Percentiles rank a stretch among this genome's conserved stretches.
Conservation (phyloP, 2,888 invertebrate genomes). For the Zelleria hepariella region DNA sequence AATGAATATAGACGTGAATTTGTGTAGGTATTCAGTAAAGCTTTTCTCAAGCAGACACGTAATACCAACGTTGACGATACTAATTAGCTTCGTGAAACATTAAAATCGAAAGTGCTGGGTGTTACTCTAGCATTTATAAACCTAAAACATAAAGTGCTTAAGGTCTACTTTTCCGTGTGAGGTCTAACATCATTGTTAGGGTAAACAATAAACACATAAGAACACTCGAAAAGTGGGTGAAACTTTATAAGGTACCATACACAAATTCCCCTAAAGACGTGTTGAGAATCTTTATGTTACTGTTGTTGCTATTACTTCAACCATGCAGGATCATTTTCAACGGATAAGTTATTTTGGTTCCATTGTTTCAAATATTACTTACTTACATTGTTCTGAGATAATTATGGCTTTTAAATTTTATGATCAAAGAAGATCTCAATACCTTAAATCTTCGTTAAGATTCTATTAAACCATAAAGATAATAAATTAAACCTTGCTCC, state of each 20-base stretch:
- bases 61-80: not conserved
- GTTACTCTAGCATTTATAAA: not conserved
- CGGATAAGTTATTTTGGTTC: not conserved
- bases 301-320: not conserved
- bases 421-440: not conserved
- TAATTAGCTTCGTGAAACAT: not conserved
- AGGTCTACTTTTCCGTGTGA: constrained; percentile 37
- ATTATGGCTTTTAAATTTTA: too few species aligned
- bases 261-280: constrained; percentile 59
- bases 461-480: not conserved
- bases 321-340: constrained; percentile 1
- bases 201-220: constrained; percentile 31
- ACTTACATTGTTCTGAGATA: not conserved
- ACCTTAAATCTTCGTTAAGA: not conserved
- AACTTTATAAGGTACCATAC: constrained; percentile 72
- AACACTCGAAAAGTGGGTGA: constrained; percentile 61
- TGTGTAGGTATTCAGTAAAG: constrained; percentile 68
- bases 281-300: constrained; percentile 7
- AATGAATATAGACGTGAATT: constrained; percentile 39
- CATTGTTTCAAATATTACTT: not conserved
- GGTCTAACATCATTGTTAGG: constrained; percentile 38
- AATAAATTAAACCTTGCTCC: not conserved
- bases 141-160: not conserved
- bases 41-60: constrained; percentile 17
- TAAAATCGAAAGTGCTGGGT: constrained; percentile 1